These are phyloP conservation scores for Zaprionus africanus DNA, from an alignment of 1,140 invertebrate genomes.

Conservation along the genomic window DNA sequence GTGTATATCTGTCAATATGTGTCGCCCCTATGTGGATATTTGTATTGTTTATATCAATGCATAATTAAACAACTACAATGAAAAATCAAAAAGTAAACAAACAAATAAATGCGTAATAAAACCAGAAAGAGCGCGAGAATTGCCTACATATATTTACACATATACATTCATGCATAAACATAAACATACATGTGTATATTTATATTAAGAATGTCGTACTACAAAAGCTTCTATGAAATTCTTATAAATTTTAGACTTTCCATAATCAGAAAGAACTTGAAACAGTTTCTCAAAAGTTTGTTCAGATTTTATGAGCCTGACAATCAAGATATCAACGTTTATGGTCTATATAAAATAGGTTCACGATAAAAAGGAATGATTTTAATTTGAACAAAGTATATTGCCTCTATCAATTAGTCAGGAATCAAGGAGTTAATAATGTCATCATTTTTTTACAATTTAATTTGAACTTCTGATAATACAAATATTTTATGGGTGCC, in stretches of 20 bases:
- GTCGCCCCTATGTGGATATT: not conserved
- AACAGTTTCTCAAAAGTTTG: not conserved
- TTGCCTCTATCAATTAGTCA: too few species aligned
- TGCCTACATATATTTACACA: slow-evolving; percentile 7
- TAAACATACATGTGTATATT: not conserved
- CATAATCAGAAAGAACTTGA: not conserved
- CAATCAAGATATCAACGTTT: not conserved
- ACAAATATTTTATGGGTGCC: not conserved
- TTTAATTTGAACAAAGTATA: too few species aligned
- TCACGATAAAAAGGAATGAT: too few species aligned
- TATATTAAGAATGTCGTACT: not conserved
- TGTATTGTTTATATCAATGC: slow-evolving; percentile 10
- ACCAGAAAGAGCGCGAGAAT: slow-evolving; percentile 29
- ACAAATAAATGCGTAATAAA: slow-evolving; percentile 69
- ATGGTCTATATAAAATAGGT: not conserved
- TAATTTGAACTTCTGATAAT: not conserved
- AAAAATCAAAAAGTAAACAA: slow-evolving; percentile 74
- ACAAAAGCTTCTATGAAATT: not conserved
- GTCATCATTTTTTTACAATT: not conserved
- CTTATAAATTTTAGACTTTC: not conserved
- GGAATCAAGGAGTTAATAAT: too few species aligned
- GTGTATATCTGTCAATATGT: slow-evolving; percentile 4
- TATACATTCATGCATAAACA: not conserved
- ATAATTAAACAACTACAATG: slow-evolving; percentile 57
- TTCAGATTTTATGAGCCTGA: not conserved